Evolutionary conservation across 2,888 invertebrate genomes (phyloP), one percentile per base, ranked within the genome.

Genomic region (Zygothrica quintamaculata): DNA sequence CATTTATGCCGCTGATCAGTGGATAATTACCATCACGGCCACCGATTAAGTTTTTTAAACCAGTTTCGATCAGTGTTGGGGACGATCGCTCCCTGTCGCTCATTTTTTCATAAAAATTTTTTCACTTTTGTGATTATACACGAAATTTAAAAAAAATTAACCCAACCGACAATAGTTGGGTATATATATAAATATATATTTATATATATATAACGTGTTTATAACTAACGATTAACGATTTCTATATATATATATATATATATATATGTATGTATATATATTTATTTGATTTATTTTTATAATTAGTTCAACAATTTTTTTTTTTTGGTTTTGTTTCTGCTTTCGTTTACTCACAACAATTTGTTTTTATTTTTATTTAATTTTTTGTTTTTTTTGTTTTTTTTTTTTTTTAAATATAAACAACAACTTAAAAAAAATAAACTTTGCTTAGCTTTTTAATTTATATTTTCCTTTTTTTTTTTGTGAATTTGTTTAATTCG

Each of bases 21-120:
- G 95, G 95, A 92, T 94, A 95, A 92, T 95, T 94, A 92, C 95
- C 94, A 92, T 95, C 95, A 91, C 96, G 95, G 91, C 95, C 94
- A 82, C 91, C 91, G 92, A 96, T 94, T 92, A 96, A 94, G 89
- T 95, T 95, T 94, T 96, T 96, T 91, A 91, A 90, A 92, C 96
- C 96, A 93, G 95, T 95, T 93, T 96, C 96, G 93, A 95, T 94
- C 92, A 96, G 94, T 93, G 95, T 95, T 92, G 96, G 96, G 93
- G 95, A 96, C 92, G 94, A 94, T 93, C 95, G 95, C 93, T 96
- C 96, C 94, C 96, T 95, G 94, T 95, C 96, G 93, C 96, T 96
- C 96, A 96, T 96, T 91, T 91, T 91, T 81, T 91, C 90, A 91
- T 91, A 90, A 88, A 90, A 87, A 89, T 86, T 58, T 87, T 81